phyloP scores from a whole-genome alignment of 2,113 vertebrate genomes.

The Scopus umbretta region DNA sequence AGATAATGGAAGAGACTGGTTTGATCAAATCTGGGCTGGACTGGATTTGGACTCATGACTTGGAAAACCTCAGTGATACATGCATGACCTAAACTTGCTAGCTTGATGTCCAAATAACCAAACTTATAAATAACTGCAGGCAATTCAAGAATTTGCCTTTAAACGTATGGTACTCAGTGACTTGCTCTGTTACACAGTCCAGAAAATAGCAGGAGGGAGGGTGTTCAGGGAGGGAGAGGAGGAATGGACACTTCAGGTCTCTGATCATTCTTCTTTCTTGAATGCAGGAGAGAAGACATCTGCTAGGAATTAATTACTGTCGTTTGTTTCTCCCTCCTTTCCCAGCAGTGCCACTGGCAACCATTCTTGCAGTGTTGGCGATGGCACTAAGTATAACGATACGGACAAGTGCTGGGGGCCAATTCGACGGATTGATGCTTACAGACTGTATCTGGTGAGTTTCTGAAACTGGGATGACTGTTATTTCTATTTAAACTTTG shows the following conservation, averaged over 20 bases:
- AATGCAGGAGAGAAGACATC: not conserved
- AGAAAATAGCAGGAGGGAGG: not conserved
- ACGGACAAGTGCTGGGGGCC: slow-evolving; percentile 92
- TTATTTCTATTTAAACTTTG: not conserved
- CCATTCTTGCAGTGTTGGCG: slow-evolving; percentile 83
- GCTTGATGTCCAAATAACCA: not conserved
- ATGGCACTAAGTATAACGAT: slow-evolving; percentile 83
- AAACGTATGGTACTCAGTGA: not conserved
- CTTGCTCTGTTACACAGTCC: not conserved
- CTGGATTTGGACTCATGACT: not conserved
- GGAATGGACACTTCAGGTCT: not conserved
- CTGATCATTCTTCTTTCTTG: not conserved
- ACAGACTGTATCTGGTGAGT: slow-evolving; percentile 95
- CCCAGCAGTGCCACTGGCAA: slow-evolving; percentile 73
- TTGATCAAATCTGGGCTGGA: not conserved
- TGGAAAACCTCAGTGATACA: not conserved
- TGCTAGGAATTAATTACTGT: slow-evolving; percentile 32
- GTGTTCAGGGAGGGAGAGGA: not conserved
- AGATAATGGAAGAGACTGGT: not conserved
- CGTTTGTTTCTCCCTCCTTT: slow-evolving; percentile 38
- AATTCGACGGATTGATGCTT: slow-evolving; percentile 86
- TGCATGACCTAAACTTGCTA: not conserved
- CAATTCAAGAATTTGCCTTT: not conserved
- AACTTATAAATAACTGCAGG: not conserved
- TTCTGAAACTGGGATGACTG: not conserved